A percentile compares a stretch with the other conserved stretches of the same genome.
Evolutionary conservation across 2,113 vertebrate genomes (phyloP).

Genomic region (Albula goreensis): DNA sequence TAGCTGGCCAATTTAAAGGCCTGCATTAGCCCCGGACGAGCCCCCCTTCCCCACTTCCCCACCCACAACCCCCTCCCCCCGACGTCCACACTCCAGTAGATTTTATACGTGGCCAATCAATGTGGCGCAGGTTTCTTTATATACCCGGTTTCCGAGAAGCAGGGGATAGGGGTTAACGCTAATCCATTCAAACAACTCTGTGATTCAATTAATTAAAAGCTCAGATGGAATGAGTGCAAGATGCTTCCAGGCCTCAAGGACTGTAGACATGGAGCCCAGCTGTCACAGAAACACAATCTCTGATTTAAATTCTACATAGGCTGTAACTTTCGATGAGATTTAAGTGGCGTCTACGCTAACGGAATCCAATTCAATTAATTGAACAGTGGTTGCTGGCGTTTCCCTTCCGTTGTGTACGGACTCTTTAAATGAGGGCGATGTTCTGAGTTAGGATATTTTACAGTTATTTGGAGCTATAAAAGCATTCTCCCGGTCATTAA

Average conservation of each 20-base stretch:
- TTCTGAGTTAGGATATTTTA: too few species aligned
- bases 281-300: background rate
- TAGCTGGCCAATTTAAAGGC: background rate
- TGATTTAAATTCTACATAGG: conserved; percentile 24
- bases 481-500: background rate
- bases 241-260: conserved; percentile 32
- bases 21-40: background rate
- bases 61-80: too few species aligned
- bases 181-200: conserved; percentile 69
- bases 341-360: conserved; percentile 16
- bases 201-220: conserved; percentile 61
- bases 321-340: conserved; percentile 28
- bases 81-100: background rate
- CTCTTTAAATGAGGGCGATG: too few species aligned
- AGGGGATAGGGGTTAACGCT: conserved; percentile 39
- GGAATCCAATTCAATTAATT: conserved; percentile 34
- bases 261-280: conserved; percentile 20
- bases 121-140: background rate
- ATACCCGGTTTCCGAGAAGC: background rate
- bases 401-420: background rate
- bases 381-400: conserved; percentile 20
- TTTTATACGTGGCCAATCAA: background rate
- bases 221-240: conserved; percentile 44
- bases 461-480: background rate
- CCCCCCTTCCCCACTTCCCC: too few species aligned